These are phyloP conservation scores for Bombyx mori DNA, from an alignment of 1,140 invertebrate species.

Conservation along the genomic window DNA sequence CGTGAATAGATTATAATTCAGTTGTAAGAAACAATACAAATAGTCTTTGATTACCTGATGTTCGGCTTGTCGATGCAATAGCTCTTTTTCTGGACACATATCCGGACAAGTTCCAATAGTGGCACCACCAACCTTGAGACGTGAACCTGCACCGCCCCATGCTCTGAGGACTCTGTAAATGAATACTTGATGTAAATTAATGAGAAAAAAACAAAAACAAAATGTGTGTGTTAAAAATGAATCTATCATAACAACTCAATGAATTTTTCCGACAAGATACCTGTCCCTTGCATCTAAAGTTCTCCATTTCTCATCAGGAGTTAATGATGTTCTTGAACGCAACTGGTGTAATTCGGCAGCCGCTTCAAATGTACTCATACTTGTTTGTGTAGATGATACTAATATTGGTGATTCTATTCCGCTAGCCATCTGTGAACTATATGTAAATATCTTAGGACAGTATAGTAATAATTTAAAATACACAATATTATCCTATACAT, in stretches of 20 bases:
- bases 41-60: constrained; percentile 73
- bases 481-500: too few relatives aligned
- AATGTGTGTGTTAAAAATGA: too few relatives aligned
- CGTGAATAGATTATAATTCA: too few relatives aligned
- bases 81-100: constrained; percentile 98
- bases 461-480: too few relatives aligned
- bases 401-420: constrained; percentile 34
- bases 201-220: neutral
- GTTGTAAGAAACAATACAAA: too few relatives aligned
- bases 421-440: constrained; percentile 26
- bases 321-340: constrained; percentile 35
- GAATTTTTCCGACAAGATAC: constrained; percentile 14
- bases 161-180: constrained; percentile 42
- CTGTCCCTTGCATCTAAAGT: constrained; percentile 56
- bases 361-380: constrained; percentile 41
- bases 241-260: neutral
- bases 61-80: constrained; percentile 88
- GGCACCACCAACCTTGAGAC: constrained; percentile 61
- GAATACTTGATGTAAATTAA: constrained; percentile 10
- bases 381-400: constrained; percentile 33
- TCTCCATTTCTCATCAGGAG: constrained; percentile 58
- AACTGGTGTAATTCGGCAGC: constrained; percentile 49
- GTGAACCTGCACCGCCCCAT: constrained; percentile 57
- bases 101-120: constrained; percentile 91
- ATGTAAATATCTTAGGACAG: too few relatives aligned